Conservation (phyloP, 1,140 invertebrate genomes). For the Bombus soroeensis region DNA sequence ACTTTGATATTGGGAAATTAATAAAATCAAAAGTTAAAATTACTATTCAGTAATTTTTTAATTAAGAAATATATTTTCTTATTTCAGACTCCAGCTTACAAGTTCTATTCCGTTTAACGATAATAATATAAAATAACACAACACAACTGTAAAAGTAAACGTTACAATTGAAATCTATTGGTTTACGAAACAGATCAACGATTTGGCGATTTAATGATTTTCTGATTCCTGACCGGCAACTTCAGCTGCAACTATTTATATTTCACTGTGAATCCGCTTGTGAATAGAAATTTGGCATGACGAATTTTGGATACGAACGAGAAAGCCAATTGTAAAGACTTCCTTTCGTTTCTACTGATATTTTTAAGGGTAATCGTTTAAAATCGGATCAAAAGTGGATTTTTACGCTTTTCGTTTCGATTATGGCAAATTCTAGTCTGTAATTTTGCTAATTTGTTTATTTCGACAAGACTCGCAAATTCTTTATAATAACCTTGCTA, state of each 20-base stretch:
- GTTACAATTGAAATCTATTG: neutral
- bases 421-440: neutral
- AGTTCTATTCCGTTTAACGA: neutral
- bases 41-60: neutral
- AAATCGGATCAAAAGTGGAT: neutral
- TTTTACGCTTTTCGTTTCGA: neutral
- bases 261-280: neutral
- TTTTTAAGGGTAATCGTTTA: neutral
- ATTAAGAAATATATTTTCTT: neutral
- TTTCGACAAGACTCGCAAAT: neutral
- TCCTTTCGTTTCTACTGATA: neutral
- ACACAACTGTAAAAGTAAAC: neutral
- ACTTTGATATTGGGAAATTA: too few relatives aligned
- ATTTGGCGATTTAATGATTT: neutral
- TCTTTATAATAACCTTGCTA: neutral
- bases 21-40: neutral
- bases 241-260: neutral
- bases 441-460: neutral
- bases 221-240: neutral
- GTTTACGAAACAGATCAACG: neutral
- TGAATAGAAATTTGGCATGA: neutral
- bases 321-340: neutral
- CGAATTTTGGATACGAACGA: neutral
- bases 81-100: neutral
- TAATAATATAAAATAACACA: neutral